Evolutionary conservation across 2,888 invertebrate genomes (phyloP).

Genomic region (Trichogramma dendrolimi): DNA sequence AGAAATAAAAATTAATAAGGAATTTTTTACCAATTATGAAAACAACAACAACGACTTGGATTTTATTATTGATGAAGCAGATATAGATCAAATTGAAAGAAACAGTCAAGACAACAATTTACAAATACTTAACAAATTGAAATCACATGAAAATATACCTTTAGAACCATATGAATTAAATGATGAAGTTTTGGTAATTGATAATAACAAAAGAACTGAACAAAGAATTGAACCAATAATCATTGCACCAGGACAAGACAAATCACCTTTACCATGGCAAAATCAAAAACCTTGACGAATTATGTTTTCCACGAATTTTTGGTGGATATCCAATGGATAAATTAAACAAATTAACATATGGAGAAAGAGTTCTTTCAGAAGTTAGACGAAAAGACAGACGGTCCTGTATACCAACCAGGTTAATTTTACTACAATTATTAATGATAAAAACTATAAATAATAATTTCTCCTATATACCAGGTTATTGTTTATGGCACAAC

Average conservation of each 20-base stretch:
- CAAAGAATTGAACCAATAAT: conserved; percentile 15
- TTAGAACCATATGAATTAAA: conserved; percentile 13
- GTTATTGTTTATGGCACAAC: too few relatives aligned
- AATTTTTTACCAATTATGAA: conserved; percentile 23
- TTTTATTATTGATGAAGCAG: conserved; percentile 21
- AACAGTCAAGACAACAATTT: not conserved
- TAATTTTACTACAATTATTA: conserved; percentile 4
- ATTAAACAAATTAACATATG: conserved; percentile 13
- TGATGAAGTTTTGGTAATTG: conserved; percentile 31
- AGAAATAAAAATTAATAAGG: conserved; percentile 16
- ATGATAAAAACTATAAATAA: too few relatives aligned
- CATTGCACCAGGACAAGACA: conserved; percentile 36
- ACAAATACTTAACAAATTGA: not conserved
- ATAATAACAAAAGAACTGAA: conserved; percentile 26
- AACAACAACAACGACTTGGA: conserved; percentile 10
- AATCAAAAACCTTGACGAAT: conserved; percentile 32
- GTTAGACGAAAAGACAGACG: conserved; percentile 13
- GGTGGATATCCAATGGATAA: conserved; percentile 15
- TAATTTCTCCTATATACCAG: too few relatives aligned
- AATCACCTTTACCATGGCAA: conserved; percentile 32
- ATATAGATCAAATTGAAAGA: conserved; percentile 6
- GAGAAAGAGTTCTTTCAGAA: conserved; percentile 19
- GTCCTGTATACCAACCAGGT: conserved; percentile 10
- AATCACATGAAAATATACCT: conserved; percentile 16
- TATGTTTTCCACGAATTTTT: conserved; percentile 35